Evolutionary conservation across 2,113 vertebrate species (phyloP), one percentile per base, ranked within the genome.

Genomic region (Penelope pileata): DNA sequence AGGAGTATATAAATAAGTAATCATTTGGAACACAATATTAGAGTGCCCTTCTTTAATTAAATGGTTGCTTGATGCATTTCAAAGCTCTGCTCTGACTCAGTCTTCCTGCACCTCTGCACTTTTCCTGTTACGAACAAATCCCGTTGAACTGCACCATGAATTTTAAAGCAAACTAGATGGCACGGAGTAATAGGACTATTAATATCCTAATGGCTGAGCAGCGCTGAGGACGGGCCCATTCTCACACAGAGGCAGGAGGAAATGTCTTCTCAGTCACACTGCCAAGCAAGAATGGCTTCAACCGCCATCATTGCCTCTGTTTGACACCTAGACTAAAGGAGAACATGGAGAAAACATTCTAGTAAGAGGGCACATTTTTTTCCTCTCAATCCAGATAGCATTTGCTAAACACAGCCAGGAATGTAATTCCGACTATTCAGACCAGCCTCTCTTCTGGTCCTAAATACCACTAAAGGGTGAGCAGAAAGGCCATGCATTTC

Each of bases 1-100:
- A 91, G 72, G 51, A 90, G 56, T n/a, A 19, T 21, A 95, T 95
- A 96, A 96, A 93, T 96, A 96, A 96, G 88, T 90, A 95, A 95
- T 93, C 79, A 75, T 95, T 91, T 80, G 73, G 88, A 96, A 90
- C 68, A 96, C 85, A 96, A 68, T 95, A 90, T 85, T 86, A 93
- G 87, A 95, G 18, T 26, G 50, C 76, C 51, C 72, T 90, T 92
- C 94, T 96, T 93, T 93, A 96, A 96, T 97, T 95, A 95, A 95
- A 91, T 75, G 79, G 82, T 70, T 78, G 54, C 72, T 64, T 81
- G 85, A 82, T 97, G 85, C 93, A 93, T 96, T 96, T 91, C 90
- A 94, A 95, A 93, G 86, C 94, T 91, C 83, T 85, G 10, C 54
- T 94, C 95, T 86, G 73, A 88, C 86, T 91, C 90, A 78, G 51